Base-by-base conservation (phyloP, 2,888 invertebrate species). In the Hirtodrosophila cameraria region DNA sequence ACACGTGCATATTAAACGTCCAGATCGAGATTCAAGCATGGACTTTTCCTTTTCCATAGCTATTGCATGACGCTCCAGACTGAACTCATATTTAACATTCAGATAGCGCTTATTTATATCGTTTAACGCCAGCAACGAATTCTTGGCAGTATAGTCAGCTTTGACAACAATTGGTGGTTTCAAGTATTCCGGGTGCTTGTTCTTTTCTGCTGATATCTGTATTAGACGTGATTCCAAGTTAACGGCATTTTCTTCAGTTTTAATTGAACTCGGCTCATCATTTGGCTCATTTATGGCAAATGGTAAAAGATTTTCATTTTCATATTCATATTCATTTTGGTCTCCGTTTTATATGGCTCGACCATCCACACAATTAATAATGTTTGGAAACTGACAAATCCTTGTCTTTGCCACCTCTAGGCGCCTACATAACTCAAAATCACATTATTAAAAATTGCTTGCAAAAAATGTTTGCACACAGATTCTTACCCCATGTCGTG, bases 21-120 rank as follows among this genome's bases (percentile, higher is more conserved):
- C 89, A 7, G 77, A 84, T 16, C 71, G 74, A 63, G 68, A 87
- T 41, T 75, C 70, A 7, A 74, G 61, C 18, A 79, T 65, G 2
- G 36, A 45, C 15, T 74, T 46, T 33, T 71, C 57, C 6, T n/a
- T n/a, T n/a, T n/a, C n/a, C n/a, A n/a, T n/a, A n/a, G n/a, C n/a
- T 23, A 73, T 62, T 3, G 74, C 75, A 31, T 72, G 54, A 3
- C 86, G 85, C 41, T 90, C 90, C 30, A 88, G 38, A 0, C 46
- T 66, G 27, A 88, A 88, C 3, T 86, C 86, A 63, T 88, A 87
- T 11, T 74, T 77, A 0, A 69, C 73, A 58, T 79, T 82, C 7
- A 88, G 42, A 35, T 75, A 88, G 38, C 88, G 86, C 3, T 41
- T 53, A 25, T 49, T 57, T 1, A 50, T 58, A 70, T 89, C 89